Evolutionary conservation across 2,797 vertebrate genomes (phyloP).

Genomic region (Sebastes hopkinsi): DNA sequence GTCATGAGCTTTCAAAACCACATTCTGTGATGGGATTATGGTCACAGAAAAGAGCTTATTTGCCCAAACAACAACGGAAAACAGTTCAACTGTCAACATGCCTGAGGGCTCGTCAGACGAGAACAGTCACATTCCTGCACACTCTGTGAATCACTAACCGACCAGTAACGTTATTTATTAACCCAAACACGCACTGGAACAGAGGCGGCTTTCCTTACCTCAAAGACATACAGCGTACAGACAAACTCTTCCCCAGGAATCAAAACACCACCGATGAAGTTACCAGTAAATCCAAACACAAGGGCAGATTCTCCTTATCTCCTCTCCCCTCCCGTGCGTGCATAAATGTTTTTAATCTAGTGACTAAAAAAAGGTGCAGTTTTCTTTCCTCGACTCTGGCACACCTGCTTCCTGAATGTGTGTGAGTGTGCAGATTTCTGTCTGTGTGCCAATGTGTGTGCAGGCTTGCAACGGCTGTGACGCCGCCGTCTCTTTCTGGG

Average conservation of each 20-base stretch:
- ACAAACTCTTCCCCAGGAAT: slow-evolving; percentile 37
- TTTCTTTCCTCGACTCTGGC: slow-evolving; percentile 18
- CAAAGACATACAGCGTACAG: slow-evolving; percentile 29
- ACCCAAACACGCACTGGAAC: slow-evolving; percentile 38
- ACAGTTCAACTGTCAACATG: slow-evolving; percentile 17
- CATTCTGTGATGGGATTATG: not conserved
- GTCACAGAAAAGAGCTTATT: slow-evolving; percentile 14
- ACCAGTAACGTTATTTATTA: slow-evolving; percentile 37
- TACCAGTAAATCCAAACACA: slow-evolving; percentile 44
- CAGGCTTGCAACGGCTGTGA: slow-evolving; percentile 41
- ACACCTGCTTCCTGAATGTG: slow-evolving; percentile 61
- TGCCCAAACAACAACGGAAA: not conserved
- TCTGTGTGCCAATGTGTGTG: slow-evolving; percentile 1
- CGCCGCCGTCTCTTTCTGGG: slow-evolving; percentile 55
- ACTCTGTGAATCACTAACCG: slow-evolving; percentile 15
- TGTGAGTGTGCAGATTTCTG: slow-evolving; percentile 9
- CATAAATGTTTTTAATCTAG: slow-evolving; percentile 16
- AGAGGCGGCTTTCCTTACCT: slow-evolving; percentile 63
- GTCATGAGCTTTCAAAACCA: not conserved
- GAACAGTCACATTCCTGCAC: slow-evolving; percentile 52
- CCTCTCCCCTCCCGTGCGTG: not conserved
- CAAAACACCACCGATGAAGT: slow-evolving; percentile 24
- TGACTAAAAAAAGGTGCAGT: slow-evolving; percentile 30
- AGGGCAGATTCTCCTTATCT: slow-evolving; percentile 15
- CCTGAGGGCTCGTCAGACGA: slow-evolving; percentile 25